A percentile compares a stretch with the other conserved stretches of the same genome.
Evolutionary conservation across 53 echinoderm and acorn worm genomes (phyloP).

Genomic region (Paracentrotus lividus): DNA sequence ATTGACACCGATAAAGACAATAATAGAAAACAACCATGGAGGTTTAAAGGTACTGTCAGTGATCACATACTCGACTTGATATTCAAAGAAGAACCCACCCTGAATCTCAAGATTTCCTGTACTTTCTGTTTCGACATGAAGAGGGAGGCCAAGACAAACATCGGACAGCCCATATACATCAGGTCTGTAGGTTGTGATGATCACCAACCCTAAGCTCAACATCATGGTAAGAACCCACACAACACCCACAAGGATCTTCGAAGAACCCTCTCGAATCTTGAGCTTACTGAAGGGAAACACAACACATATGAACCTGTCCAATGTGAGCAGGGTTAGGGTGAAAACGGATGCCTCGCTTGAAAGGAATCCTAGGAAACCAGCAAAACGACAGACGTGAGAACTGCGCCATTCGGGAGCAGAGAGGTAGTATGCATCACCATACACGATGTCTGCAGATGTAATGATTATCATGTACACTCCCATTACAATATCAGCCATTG

Average conservation of each 20-base stretch:
- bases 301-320: constrained; percentile 68
- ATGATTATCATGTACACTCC: constrained; percentile 73
- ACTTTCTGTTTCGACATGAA: not conserved
- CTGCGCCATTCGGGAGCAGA: constrained; percentile 46
- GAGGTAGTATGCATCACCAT: constrained; percentile 32
- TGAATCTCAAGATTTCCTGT: not conserved
- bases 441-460: constrained; percentile 61
- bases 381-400: constrained; percentile 47
- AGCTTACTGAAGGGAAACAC: constrained; percentile 55
- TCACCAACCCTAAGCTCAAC: not conserved
- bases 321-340: constrained; percentile 59
- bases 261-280: not conserved
- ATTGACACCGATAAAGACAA: constrained; percentile 73
- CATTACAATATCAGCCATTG: constrained; percentile 71
- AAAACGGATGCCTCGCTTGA: constrained; percentile 74
- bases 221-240: not conserved
- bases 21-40: constrained; percentile 74
- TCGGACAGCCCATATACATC: constrained; percentile 56
- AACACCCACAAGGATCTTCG: not conserved
- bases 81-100: not conserved
- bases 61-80: not conserved
- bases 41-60: constrained; percentile 1
- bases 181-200: constrained; percentile 1
- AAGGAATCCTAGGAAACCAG: constrained; percentile 69
- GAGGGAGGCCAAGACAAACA: constrained; percentile 67